These are phyloP conservation scores for Diploptera punctata DNA, from an alignment of 2,888 invertebrate species.

Conservation along the genomic window DNA sequence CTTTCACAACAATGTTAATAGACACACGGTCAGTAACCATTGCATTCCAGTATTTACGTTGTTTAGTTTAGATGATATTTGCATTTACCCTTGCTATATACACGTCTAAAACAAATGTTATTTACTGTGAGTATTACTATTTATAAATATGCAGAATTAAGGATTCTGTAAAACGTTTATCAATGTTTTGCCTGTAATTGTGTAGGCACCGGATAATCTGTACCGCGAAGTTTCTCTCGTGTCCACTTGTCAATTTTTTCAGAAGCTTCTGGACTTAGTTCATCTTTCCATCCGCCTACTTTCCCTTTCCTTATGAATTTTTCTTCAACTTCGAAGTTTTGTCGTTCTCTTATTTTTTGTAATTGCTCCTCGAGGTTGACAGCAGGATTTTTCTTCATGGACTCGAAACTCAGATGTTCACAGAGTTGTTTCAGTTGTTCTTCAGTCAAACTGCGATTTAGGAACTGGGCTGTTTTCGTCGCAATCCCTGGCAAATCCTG, in stretches of 20 bases:
- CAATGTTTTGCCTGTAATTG: no score
- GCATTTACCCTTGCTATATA: no score
- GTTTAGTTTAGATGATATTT: no score
- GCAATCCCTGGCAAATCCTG: background rate
- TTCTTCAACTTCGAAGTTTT: background rate
- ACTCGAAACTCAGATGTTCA: background rate
- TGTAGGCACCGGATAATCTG: no score
- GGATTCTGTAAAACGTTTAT: no score
- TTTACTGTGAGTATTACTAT: no score
- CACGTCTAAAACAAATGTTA: no score
- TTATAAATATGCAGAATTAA: no score
- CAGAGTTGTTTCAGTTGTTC: background rate
- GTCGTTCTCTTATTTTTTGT: background rate
- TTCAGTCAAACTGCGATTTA: background rate
- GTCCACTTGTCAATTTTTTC: background rate
- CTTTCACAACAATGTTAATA: no score
- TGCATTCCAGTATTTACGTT: no score
- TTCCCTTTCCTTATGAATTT: background rate
- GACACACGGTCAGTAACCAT: no score
- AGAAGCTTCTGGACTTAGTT: background rate
- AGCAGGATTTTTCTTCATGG: background rate
- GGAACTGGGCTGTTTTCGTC: background rate
- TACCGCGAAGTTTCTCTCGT: background rate
- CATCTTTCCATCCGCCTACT: background rate
- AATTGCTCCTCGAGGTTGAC: background rate